Percentiles rank a stretch among this genome's conserved stretches.
phyloP scores from a whole-genome alignment of 2,113 vertebrate genomes.

The Gymnogyps californianus region DNA sequence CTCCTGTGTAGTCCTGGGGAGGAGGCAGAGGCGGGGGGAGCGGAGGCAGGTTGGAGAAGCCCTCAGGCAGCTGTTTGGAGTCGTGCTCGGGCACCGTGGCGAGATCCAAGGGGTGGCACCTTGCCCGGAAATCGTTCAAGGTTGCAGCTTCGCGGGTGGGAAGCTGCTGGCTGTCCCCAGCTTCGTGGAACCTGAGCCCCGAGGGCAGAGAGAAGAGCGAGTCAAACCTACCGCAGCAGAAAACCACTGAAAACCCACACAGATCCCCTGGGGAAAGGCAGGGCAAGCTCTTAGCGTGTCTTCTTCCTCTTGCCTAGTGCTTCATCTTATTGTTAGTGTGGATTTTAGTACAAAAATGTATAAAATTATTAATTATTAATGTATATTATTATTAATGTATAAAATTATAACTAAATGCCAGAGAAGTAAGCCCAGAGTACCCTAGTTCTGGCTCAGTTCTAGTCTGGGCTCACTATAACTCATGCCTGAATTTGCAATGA shows the following conservation, averaged over 20 bases:
- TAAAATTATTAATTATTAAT: no score
- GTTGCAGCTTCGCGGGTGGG: not conserved
- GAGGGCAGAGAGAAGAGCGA: not conserved
- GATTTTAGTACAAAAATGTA: not conserved
- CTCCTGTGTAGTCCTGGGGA: constrained; percentile 80
- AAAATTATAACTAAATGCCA: not conserved
- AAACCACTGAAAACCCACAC: constrained; percentile 9
- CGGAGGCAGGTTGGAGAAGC: constrained; percentile 52
- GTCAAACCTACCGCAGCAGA: constrained; percentile 64
- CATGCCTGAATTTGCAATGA: not conserved
- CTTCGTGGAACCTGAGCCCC: constrained; percentile 51
- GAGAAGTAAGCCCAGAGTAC: not conserved
- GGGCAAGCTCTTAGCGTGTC: not conserved
- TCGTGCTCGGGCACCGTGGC: constrained; percentile 76
- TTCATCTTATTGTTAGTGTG: not conserved
- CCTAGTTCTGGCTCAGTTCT: not conserved
- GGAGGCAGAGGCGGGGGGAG: constrained; percentile 54
- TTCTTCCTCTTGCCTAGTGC: not conserved
- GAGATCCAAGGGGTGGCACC: constrained; percentile 72
- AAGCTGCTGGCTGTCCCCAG: constrained; percentile 27
- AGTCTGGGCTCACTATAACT: not conserved
- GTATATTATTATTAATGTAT: no score
- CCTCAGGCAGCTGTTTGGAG: constrained; percentile 60
- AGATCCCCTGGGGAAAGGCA: not conserved
- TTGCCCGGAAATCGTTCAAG: constrained; percentile 63